A percentile compares a stretch with the other conserved stretches of the same genome.
Conservation (phyloP, 2,797 vertebrate species). For the Sarcophilus harrisii region DNA sequence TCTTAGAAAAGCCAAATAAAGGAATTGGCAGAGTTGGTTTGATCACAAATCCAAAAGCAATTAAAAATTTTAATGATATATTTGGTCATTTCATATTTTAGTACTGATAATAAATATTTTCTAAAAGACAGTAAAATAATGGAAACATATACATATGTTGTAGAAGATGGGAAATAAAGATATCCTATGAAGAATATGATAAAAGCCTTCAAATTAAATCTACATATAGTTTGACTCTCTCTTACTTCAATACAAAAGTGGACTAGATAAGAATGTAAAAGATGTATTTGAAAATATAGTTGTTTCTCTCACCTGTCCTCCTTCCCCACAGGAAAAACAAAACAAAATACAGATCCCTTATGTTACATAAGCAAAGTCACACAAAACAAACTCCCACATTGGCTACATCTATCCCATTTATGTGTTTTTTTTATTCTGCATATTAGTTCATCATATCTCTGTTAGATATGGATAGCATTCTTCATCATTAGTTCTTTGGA, state of each 20-base stretch:
- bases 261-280: not conserved
- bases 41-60: not conserved
- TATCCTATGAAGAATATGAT: not conserved
- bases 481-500: not conserved
- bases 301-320: not conserved
- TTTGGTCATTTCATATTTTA: not conserved
- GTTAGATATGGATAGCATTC: not conserved
- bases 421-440: not conserved
- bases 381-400: not conserved
- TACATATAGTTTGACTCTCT: not conserved
- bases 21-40: not conserved
- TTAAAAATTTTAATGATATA: not conserved
- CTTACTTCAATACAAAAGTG: not conserved
- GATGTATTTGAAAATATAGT: not conserved
- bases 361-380: not conserved
- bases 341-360: not conserved
- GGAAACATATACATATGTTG: not conserved
- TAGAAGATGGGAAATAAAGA: not conserved
- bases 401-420: not conserved
- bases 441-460: not conserved
- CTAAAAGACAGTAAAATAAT: not conserved
- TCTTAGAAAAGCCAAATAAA: not conserved
- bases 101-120: not conserved
- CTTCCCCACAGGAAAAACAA: not conserved
- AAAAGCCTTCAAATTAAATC: not conserved